Percentiles rank a stretch among this genome's conserved stretches.
Conservation (phyloP, 1,140 invertebrate genomes). For the Hylaeus anthracinus region DNA sequence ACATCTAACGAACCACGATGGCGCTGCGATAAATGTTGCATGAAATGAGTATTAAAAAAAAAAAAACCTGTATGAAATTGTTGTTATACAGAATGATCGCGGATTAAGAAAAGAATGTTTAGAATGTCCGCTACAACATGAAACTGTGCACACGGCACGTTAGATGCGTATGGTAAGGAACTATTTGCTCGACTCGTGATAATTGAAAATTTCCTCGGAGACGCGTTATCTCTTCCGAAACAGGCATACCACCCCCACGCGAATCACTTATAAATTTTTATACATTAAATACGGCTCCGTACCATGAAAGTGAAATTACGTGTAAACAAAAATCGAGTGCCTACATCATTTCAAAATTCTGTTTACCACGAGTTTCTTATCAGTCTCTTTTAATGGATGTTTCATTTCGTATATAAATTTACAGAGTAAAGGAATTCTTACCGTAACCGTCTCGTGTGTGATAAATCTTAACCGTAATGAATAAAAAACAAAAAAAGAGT, state of each 20-base stretch:
- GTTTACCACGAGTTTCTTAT: neutral
- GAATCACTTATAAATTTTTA: slow-evolving; percentile 12
- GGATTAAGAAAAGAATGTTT: slow-evolving; percentile 12
- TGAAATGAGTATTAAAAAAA: slow-evolving; percentile 71
- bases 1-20: slow-evolving; percentile 61
- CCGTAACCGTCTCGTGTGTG: slow-evolving; percentile 45
- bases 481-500: slow-evolving; percentile 28
- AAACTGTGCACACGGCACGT: slow-evolving; percentile 13
- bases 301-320: slow-evolving; percentile 27
- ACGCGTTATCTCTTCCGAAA: neutral
- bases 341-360: slow-evolving; percentile 13
- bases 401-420: neutral
- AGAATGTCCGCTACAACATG: slow-evolving; percentile 12
- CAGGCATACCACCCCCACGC: neutral
- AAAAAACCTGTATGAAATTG: slow-evolving; percentile 62
- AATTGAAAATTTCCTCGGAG: slow-evolving; percentile 4
- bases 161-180: slow-evolving; percentile 40
- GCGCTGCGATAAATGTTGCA: slow-evolving; percentile 71
- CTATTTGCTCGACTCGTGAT: slow-evolving; percentile 23
- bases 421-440: slow-evolving; percentile 47
- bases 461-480: slow-evolving; percentile 36
- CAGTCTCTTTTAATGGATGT: neutral
- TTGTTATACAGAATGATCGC: slow-evolving; percentile 54
- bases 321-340: slow-evolving; percentile 26
- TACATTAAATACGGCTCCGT: slow-evolving; percentile 18